These are phyloP conservation scores for Branchellion lobata DNA, from an alignment of 2,888 invertebrate genomes.

Conservation along the genomic window DNA sequence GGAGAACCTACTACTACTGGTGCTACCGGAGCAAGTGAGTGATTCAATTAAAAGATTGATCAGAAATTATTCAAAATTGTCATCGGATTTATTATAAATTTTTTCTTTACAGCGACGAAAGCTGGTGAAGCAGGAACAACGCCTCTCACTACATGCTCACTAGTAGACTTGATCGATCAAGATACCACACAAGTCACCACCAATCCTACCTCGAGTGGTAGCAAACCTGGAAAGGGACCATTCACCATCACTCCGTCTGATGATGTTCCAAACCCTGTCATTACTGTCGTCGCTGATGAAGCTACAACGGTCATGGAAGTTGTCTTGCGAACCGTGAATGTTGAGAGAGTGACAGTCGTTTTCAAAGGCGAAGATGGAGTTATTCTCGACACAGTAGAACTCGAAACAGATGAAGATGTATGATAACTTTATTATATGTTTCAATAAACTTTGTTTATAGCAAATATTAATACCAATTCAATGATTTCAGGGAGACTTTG, in stretches of 20 bases:
- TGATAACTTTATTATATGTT: neutral
- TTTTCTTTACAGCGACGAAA: neutral
- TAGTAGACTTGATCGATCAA: neutral
- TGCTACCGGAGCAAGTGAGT: too few relatives aligned
- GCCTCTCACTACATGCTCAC: neutral
- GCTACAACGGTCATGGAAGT: conserved; percentile 9
- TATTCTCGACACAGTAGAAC: neutral
- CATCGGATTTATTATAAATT: too few relatives aligned
- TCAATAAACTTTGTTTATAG: too few relatives aligned
- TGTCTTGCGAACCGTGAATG: neutral
- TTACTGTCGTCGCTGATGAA: neutral
- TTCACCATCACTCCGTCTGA: neutral
- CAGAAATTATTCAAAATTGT: too few relatives aligned
- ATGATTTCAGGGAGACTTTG: too few relatives aligned
- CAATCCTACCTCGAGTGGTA: neutral
- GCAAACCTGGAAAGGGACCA: neutral
- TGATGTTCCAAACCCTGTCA: neutral
- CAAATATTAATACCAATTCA: too few relatives aligned
- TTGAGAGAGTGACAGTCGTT: neutral
- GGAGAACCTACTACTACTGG: too few relatives aligned
- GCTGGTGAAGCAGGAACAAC: neutral
- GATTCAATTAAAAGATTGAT: too few relatives aligned
- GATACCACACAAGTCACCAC: neutral
- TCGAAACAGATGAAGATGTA: neutral
- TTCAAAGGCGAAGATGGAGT: neutral